Conservation (phyloP, 2,113 vertebrate species). For the Loxodonta africana region DNA sequence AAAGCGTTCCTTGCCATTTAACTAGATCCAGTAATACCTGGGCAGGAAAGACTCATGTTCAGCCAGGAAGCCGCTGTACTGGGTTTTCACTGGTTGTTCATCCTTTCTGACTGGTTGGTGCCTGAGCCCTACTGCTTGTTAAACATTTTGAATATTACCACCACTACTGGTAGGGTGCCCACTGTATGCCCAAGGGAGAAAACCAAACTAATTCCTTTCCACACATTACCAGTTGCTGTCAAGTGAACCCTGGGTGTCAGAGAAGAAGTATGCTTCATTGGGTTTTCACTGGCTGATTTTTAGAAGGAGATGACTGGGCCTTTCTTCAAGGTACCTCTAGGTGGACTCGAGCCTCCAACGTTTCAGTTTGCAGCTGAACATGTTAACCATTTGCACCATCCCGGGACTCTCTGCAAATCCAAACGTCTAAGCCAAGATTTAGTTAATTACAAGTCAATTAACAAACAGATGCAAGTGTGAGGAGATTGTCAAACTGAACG, state of each 20-base stretch:
- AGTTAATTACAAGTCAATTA: too few relatives aligned
- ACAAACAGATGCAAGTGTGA: too few relatives aligned
- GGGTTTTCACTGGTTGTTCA: rapidly evolving
- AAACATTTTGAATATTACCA: neutral
- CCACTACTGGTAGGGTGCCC: neutral
- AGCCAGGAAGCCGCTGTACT: neutral
- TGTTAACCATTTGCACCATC: too few relatives aligned
- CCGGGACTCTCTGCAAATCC: neutral
- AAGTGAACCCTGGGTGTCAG: neutral
- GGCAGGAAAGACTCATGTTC: neutral
- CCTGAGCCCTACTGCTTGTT: neutral
- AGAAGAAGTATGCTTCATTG: neutral
- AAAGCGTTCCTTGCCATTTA: too few relatives aligned
- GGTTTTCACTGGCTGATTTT: neutral
- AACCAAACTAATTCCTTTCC: neutral
- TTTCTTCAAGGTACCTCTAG: too few relatives aligned
- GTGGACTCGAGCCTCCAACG: neutral
- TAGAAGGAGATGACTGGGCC: neutral
- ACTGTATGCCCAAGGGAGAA: neutral
- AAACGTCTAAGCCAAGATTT: neutral
- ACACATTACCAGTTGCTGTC: neutral
- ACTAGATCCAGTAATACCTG: neutral
- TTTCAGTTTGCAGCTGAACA: neutral
- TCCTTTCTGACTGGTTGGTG: neutral
- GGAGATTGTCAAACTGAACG: rapidly evolving